Evolutionary conservation across 2,113 vertebrate species (phyloP).

Genomic region (Cricetomys ansorgei): DNA sequence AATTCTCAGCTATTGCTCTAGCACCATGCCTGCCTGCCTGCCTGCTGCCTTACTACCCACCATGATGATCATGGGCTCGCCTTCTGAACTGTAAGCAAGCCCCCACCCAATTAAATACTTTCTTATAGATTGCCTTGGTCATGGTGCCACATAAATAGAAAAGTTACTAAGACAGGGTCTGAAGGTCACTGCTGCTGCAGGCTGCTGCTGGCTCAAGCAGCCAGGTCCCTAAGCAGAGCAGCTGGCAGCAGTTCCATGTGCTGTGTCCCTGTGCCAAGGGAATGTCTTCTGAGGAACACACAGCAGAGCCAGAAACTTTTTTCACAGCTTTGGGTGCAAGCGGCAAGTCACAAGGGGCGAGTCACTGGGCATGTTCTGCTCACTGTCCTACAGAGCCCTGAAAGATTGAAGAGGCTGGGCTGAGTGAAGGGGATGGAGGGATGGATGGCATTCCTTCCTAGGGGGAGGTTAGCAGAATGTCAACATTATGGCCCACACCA

Average conservation of each 20-base stretch:
- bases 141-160: not conserved
- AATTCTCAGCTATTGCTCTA: not conserved
- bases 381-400: too few relatives aligned
- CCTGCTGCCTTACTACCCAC: not conserved
- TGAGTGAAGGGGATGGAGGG: fast-evolving
- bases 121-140: not conserved
- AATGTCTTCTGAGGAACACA: not conserved
- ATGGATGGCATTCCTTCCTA: fast-evolving
- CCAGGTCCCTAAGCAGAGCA: not conserved
- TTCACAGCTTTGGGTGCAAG: not conserved
- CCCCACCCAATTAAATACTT: not conserved
- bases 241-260: not conserved
- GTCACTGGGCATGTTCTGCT: too few relatives aligned
- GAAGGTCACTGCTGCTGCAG: conserved; percentile 22
- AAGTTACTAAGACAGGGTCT: not conserved
- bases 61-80: not conserved
- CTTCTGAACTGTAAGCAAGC: not conserved
- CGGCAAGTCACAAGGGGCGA: too few relatives aligned
- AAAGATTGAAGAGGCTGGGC: not conserved
- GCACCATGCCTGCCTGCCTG: not conserved
- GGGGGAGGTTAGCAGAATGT: not conserved
- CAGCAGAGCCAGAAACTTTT: not conserved
- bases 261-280: not conserved
- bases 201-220: fast-evolving
- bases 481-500: not conserved